Conservation (phyloP, 2,888 invertebrate species). For the Ophion slaviceki region DNA sequence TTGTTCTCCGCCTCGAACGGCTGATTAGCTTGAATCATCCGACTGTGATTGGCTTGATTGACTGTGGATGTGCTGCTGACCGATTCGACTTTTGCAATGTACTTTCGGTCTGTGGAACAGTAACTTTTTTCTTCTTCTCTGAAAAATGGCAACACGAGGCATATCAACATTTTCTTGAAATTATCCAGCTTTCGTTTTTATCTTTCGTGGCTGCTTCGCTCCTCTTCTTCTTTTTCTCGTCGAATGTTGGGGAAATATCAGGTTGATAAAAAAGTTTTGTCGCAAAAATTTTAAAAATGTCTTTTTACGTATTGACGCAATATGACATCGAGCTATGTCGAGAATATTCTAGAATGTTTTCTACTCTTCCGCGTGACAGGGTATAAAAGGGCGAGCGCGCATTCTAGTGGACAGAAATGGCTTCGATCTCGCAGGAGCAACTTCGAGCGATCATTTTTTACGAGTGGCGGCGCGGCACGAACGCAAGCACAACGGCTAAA, state of each 20-base stretch:
- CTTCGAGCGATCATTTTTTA: no score
- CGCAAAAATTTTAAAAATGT: no score
- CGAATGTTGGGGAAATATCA: neutral
- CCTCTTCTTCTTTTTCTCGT: constrained; percentile 14
- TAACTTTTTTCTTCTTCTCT: constrained; percentile 91
- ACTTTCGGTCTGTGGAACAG: constrained; percentile 95
- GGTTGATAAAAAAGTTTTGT: no score
- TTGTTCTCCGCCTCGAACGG: constrained; percentile 81
- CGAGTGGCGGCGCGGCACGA: no score
- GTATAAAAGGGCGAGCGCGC: no score
- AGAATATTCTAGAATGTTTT: no score
- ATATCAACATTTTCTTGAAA: constrained; percentile 58
- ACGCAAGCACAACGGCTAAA: no score
- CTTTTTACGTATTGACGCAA: no score
- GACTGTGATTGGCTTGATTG: constrained; percentile 80
- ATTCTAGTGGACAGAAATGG: no score
- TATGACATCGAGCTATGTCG: no score
- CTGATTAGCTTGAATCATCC: constrained; percentile 82
- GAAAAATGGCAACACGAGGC: constrained; percentile 71
- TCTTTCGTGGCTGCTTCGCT: neutral
- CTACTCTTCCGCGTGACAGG: no score
- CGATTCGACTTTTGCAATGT: constrained; percentile 89
- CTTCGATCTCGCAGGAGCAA: no score
- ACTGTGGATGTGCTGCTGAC: constrained; percentile 78
- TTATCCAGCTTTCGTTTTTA: constrained; percentile 7